Base-by-base conservation (phyloP, 1,140 invertebrate species). In the Eciton burchellii region DNA sequence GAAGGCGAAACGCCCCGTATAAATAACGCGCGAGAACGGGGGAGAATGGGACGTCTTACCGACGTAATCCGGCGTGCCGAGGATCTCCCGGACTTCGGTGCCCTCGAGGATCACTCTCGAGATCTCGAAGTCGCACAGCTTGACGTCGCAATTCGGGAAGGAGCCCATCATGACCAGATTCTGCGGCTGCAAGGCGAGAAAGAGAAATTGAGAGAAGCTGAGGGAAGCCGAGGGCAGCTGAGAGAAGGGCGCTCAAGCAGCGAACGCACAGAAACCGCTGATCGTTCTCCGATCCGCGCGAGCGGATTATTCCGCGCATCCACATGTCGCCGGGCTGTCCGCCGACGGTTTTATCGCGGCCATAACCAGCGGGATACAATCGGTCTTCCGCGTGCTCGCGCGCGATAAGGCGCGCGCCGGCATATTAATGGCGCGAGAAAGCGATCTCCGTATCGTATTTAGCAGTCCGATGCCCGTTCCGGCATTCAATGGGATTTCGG, bases 51-150 rank as follows among this genome's bases (percentile, higher is more conserved):
- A 21, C 35, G 90, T n/a, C 96, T 95, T 92, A 97, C 96, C 96
- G 82, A 97, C 96, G 94, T 97, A 97, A 92, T 97, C 97, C 1
- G 96, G 96, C 19, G 97, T 97, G 16, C 97, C 97, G n/a, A 97
- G 94, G 62, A 97, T 97, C 90, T 97, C 97, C 16, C 96, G 91
- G 16, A 97, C 95, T 89, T 97, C 96, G 54, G 95, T 94, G 8
- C 95, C 96, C 29, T 96, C 95, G 41, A 96, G 93, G 47, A 97
- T 94, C 3, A 96, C 94, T 84, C 96, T 94, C 0, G 96, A 97
- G 68, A 97, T 96, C 88, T 97, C 96, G 83, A 97, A 96, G 91
- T 97, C 97, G 92, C 97, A 97, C 0, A 97, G 93, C 91, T 97
- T 97, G 9, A 97, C 95, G 81, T 96, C 95, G 76, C 96, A 96